Conservation (phyloP, 2,888 invertebrate genomes). For the Caenorhabditis doughertyi region DNA sequence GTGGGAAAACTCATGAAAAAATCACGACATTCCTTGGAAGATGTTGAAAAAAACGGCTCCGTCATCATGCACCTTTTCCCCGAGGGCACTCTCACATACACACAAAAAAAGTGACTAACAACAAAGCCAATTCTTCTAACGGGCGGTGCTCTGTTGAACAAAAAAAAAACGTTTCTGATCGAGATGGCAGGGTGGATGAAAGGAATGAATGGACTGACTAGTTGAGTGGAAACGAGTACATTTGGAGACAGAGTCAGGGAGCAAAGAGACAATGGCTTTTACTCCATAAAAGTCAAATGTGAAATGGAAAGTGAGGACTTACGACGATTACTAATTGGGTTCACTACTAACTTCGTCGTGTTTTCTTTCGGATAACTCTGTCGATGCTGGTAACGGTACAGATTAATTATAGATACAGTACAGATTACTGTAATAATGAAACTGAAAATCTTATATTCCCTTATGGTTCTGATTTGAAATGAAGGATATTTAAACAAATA, state of each 20-base stretch:
- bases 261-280: constrained; percentile 51
- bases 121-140: constrained; percentile 38
- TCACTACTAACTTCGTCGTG: neutral
- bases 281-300: constrained; percentile 49
- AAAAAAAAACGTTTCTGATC: constrained; percentile 57
- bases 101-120: constrained; percentile 39
- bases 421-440: too few species aligned
- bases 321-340: constrained; percentile 54
- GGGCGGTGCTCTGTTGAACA: constrained; percentile 30
- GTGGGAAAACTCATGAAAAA: constrained; percentile 36
- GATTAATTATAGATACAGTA: neutral
- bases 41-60: constrained; percentile 36
- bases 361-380: neutral
- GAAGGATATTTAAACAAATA: too few species aligned
- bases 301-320: constrained; percentile 45
- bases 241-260: constrained; percentile 23
- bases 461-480: too few species aligned
- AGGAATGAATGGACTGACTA: constrained; percentile 53
- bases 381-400: too few species aligned
- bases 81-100: constrained; percentile 34
- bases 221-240: constrained; percentile 46
- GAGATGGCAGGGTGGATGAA: constrained; percentile 53
- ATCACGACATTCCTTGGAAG: constrained; percentile 27
- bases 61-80: constrained; percentile 41
- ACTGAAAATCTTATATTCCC: too few species aligned